Evolutionary conservation across 2,113 vertebrate genomes (phyloP).

Genomic region (Epinephelus moara): DNA sequence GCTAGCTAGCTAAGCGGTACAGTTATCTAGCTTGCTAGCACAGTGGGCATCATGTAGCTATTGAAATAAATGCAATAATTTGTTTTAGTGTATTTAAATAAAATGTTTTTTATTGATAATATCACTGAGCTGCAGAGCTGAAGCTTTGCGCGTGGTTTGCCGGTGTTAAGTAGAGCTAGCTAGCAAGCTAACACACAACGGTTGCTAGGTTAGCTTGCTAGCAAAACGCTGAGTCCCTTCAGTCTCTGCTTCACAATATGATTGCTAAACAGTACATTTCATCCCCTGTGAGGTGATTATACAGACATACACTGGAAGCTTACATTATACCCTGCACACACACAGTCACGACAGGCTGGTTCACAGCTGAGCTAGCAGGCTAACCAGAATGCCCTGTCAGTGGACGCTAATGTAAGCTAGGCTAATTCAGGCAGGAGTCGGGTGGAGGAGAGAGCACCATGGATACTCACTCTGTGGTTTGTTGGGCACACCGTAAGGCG

Average conservation of each 20-base stretch:
- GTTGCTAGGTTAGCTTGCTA: conserved; percentile 42
- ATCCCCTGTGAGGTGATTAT: too few species aligned
- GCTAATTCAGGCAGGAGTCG: conserved; percentile 37
- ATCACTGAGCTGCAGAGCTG: not conserved
- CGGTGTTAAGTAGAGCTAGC: conserved; percentile 39
- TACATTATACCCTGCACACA: not conserved
- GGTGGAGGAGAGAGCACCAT: conserved; percentile 49
- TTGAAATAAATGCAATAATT: not conserved
- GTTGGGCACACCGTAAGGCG: conserved; percentile 79
- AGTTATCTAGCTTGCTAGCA: not conserved
- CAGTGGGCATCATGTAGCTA: rapidly evolving
- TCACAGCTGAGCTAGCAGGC: conserved; percentile 28
- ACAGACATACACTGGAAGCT: not conserved
- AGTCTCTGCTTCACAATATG: not conserved
- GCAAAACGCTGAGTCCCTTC: conserved; percentile 4
- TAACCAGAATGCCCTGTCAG: conserved; percentile 56
- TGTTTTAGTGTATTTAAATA: not conserved
- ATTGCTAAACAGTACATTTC: not conserved
- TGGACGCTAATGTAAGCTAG: conserved; percentile 40
- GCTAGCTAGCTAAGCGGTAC: conserved; percentile 43
- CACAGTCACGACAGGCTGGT: not conserved
- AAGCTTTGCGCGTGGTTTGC: not conserved
- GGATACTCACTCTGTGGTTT: conserved; percentile 86
- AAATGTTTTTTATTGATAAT: not conserved
- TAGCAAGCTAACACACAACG: conserved; percentile 27